Evolutionary conservation across 2,888 invertebrate species (phyloP), one percentile per base, ranked within the genome.

Genomic region (Zaprionus obscuricornis): DNA sequence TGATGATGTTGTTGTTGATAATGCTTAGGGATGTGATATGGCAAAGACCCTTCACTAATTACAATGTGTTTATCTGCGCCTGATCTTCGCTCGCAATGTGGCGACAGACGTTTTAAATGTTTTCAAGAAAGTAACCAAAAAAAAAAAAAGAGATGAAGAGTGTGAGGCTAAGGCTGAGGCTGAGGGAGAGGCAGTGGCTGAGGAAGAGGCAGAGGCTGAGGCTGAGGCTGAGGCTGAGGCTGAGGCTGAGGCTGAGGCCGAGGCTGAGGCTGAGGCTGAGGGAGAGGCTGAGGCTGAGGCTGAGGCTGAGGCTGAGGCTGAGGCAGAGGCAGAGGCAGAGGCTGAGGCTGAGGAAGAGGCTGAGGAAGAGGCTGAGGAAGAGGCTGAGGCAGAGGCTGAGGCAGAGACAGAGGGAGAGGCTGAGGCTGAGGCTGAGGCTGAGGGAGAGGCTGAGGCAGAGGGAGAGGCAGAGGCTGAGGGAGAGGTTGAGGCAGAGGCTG

Each of bases 21-120:
- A 18, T 37, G 46, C n/a, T 46, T 49, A 8, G 31, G 47, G 14
- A 36, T 31, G 45, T 49, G 39, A 58, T 60, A 58, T 52, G 45
- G 40, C 68, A 64, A 57, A 34, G 56, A 42, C 52, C 24, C 70
- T 66, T 70, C 55, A 64, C 73, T 79, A 83, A 83, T 83, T 81
- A 84, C 77, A 81, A 69, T 75, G 75, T 78, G 81, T 79, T 74
- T 79, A 79, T 81, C 84, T 84, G 57, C 65, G 67, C 72, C 51
- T 59, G 75, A 74, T 67, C 69, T 24, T 49, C 42, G 60, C 43
- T 46, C 50, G 69, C 84, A 79, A 84, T 79, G 82, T 81, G 78
- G 78, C 82, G 74, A 74, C 75, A 74, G 68, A 68, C 72, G 65
- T 51, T 68, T 74, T 58, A 51, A 16, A 60, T 72, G 68, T 29